phyloP scores from a whole-genome alignment of 2,888 invertebrate genomes.

The Harpalus rufipes region DNA sequence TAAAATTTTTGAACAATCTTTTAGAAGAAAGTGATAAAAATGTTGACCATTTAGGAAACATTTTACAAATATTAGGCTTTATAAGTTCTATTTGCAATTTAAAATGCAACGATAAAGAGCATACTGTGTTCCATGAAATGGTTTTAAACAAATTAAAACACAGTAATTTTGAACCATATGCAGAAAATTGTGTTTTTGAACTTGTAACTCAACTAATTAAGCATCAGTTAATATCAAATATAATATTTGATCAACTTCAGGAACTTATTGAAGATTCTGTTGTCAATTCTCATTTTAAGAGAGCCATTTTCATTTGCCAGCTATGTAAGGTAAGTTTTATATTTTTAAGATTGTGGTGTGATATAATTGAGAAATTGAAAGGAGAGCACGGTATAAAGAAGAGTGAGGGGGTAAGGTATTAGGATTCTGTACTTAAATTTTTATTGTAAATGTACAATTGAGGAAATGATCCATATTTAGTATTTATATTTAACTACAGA shows the following conservation, averaged over 20 bases:
- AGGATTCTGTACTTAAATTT: no score
- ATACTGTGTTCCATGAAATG: slow-evolving; percentile 49
- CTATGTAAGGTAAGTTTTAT: slow-evolving; percentile 40
- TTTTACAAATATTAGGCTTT: slow-evolving; percentile 50
- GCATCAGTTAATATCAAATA: slow-evolving; percentile 26
- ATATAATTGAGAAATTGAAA: no score
- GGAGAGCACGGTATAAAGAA: no score
- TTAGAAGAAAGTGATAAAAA: slow-evolving; percentile 60
- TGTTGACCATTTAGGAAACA: slow-evolving; percentile 48
- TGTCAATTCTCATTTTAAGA: slow-evolving; percentile 30
- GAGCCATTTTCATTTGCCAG: slow-evolving; percentile 52
- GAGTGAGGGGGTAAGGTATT: no score
- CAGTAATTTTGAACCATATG: slow-evolving; percentile 23
- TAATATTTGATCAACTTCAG: slow-evolving; percentile 49
- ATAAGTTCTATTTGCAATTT: slow-evolving; percentile 55
- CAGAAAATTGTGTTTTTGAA: slow-evolving; percentile 52
- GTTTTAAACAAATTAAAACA: slow-evolving; percentile 55
- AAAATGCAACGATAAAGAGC: slow-evolving; percentile 43
- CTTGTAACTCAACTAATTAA: slow-evolving; percentile 30
- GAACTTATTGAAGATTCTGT: slow-evolving; percentile 44
- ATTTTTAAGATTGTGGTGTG: background rate
- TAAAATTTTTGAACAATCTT: slow-evolving; percentile 56
- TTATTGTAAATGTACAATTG: no score
- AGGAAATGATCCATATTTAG: no score
- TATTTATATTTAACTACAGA: no score